phyloP scores from a whole-genome alignment of 2,888 invertebrate species.

The Isotomurus palustris region DNA sequence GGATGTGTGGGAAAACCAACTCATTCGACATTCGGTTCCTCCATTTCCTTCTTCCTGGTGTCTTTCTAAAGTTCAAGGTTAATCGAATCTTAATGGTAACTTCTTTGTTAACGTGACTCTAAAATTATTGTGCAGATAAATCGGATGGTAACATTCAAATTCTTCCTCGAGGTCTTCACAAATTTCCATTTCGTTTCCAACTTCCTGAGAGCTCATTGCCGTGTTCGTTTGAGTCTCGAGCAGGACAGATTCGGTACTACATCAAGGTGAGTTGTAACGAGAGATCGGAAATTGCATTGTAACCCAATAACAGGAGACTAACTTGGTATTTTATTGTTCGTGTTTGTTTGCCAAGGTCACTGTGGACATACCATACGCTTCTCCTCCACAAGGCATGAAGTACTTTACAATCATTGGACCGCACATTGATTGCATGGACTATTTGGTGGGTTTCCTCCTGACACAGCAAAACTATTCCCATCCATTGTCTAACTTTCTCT shows the following conservation, averaged over 20 bases:
- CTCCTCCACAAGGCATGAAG: conserved; percentile 72
- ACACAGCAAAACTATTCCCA: background rate
- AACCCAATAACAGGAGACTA: background rate
- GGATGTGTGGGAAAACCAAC: background rate
- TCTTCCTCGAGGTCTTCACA: conserved; percentile 65
- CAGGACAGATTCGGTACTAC: conserved; percentile 68
- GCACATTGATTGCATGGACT: conserved; percentile 75
- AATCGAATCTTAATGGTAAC: no score
- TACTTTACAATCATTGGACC: conserved; percentile 74
- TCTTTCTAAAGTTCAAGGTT: conserved; percentile 12
- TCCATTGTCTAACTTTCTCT: background rate
- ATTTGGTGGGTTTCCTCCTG: conserved; percentile 57
- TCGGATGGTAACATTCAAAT: conserved; percentile 62
- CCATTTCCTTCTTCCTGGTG: background rate
- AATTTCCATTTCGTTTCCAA: conserved; percentile 64
- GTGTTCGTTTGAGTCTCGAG: conserved; percentile 70
- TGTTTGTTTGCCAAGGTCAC: conserved; percentile 52
- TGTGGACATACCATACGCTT: conserved; percentile 71
- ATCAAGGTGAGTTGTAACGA: conserved; percentile 55
- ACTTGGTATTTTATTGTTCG: background rate
- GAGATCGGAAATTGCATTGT: background rate
- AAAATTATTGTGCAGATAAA: conserved; percentile 51
- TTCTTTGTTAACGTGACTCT: no score
- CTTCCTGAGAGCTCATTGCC: conserved; percentile 69
- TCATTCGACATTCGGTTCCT: background rate